Evolutionary conservation across 2,888 invertebrate genomes (phyloP).

Genomic region (Sarcophaga variegata): DNA sequence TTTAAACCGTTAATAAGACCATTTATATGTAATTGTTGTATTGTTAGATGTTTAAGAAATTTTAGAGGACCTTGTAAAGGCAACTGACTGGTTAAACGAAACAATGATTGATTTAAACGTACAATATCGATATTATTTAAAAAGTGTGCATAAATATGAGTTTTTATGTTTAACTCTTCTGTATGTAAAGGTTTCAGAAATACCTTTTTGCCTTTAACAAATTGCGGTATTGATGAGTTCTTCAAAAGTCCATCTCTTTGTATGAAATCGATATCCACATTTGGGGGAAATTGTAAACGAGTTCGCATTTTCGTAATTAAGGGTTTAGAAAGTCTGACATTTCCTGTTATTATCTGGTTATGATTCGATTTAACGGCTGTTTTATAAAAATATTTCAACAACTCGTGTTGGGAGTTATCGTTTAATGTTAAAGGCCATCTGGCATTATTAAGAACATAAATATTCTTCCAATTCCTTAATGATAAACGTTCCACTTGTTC

Average conservation of each 20-base stretch:
- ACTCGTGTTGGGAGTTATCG: slow-evolving; percentile 59
- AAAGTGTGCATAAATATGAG: slow-evolving; percentile 45
- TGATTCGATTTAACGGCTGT: slow-evolving; percentile 75
- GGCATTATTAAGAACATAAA: slow-evolving; percentile 75
- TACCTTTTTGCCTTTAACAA: slow-evolving; percentile 70
- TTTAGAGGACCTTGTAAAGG: slow-evolving; percentile 73
- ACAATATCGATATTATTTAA: slow-evolving; percentile 75
- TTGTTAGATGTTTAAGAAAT: slow-evolving; percentile 71
- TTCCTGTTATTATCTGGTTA: slow-evolving; percentile 76
- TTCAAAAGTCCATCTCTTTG: slow-evolving; percentile 75
- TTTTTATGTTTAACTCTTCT: slow-evolving; percentile 57
- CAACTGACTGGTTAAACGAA: slow-evolving; percentile 73
- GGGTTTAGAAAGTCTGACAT: slow-evolving; percentile 73
- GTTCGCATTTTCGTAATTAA: slow-evolving; percentile 72
- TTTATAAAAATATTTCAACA: slow-evolving; percentile 74
- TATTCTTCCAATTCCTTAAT: slow-evolving; percentile 72
- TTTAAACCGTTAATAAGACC: slow-evolving; percentile 74
- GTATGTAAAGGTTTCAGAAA: slow-evolving; percentile 69
- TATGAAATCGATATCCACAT: slow-evolving; percentile 75
- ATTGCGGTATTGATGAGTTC: slow-evolving; percentile 67
- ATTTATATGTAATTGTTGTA: slow-evolving; percentile 70
- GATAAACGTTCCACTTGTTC: slow-evolving; percentile 66
- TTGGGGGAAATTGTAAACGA: slow-evolving; percentile 67
- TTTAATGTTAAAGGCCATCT: slow-evolving; percentile 69
- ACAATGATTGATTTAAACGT: slow-evolving; percentile 77